Evolutionary conservation across 2,797 vertebrate genomes (phyloP), one percentile per base, ranked within the genome.

Genomic region (Enteromius fasciolatus): DNA sequence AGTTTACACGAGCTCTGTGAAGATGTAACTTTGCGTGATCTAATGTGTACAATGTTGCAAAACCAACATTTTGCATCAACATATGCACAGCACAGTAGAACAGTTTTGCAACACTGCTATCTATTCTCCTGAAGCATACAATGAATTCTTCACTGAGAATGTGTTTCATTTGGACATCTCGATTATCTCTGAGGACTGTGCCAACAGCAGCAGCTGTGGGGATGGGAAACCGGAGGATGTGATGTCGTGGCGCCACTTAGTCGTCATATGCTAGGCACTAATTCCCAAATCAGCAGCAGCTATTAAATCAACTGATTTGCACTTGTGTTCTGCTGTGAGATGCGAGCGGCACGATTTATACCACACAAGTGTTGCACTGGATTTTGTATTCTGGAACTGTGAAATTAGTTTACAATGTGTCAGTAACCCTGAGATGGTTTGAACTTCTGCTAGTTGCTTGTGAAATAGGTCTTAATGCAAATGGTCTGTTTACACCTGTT

Each of bases 141-240:
- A 78, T 36, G 76, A 46, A 52, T 78, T 39, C 44, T 52, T 46
- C 31, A 39, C 20, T 50, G 63, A 52, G 76, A 85, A 86, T 87
- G 87, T 90, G 86, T 89, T 88, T 90, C 88, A 73, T 86, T 72
- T 89, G 87, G 85, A 87, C 88, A 89, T 90, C 79, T 87, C 88
- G 85, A 85, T 82, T 85, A 86, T 91, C 87, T 85, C 87, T 2
- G 50, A 41, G 36, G 46, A 68, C 23, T 3, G 87, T 85, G 90
- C 88, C 90, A 91, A 76, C 85, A 80, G 70, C 48, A 90, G 87
- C 91, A 93, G 91, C 90, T 91, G 91, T 82, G 80, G 81, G 17
- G 61, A 41, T 70, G 68, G 44, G 15, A 14, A 77, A 72, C 52
- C 57, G 0, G 69, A 46, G n/a, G 63, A 69, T 18, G 77, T 68